phyloP scores from a whole-genome alignment of 1,140 invertebrate genomes.

The Hylyphantes graminicola region DNA sequence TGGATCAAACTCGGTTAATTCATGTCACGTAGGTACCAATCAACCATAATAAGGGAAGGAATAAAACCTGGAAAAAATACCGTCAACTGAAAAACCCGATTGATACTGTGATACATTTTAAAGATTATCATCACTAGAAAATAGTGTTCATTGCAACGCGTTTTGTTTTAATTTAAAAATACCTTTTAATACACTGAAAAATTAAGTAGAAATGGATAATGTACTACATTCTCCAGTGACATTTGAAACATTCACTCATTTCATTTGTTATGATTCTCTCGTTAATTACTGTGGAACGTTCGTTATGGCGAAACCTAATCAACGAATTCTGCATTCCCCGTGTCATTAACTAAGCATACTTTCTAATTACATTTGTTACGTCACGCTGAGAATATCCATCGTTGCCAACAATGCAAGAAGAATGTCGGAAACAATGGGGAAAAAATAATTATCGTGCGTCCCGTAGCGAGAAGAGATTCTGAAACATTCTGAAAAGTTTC shows the following conservation, averaged over 20 bases:
- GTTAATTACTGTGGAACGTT: conserved; percentile 18
- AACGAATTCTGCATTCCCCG: not conserved
- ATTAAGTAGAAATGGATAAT: not conserved
- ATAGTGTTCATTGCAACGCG: no score
- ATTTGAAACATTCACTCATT: not conserved
- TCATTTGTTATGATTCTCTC: not conserved
- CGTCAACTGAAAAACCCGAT: no score
- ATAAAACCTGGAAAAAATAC: no score
- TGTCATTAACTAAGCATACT: conserved; percentile 23
- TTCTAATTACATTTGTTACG: conserved; percentile 40
- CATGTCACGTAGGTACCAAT: no score
- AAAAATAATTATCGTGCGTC: conserved; percentile 34
- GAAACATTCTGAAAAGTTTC: no score
- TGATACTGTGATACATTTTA: no score
- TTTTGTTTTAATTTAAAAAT: no score
- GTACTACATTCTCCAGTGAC: not conserved
- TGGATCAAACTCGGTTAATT: no score
- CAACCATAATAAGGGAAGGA: no score
- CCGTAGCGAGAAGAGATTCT: not conserved
- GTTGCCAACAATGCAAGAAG: not conserved
- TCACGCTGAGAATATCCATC: not conserved
- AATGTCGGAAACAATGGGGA: not conserved
- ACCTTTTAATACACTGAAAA: no score
- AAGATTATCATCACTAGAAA: no score
- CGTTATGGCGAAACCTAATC: conserved; percentile 8